Base-by-base conservation (phyloP, 1,140 invertebrate genomes). In the Papilio xuthus region DNA sequence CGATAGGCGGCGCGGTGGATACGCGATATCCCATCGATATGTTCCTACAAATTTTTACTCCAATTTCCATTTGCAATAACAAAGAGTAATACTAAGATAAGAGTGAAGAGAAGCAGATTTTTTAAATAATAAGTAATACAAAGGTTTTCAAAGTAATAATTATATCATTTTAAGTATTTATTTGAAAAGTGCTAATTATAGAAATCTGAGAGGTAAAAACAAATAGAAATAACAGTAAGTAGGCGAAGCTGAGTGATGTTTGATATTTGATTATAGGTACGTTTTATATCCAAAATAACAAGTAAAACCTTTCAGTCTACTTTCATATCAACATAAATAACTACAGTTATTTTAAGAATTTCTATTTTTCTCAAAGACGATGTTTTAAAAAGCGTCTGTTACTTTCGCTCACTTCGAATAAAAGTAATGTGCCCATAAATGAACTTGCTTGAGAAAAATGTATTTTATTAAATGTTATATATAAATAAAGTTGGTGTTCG, bases 1-100 rank as follows among this genome's bases (percentile, higher is more conserved):
- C 88, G 88, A 89, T 90, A 85, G 81, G 76, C 77, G 81, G 23
- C 78, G 47, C 79, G 81, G 23, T 78, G 75, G 83, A 84, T 83
- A 81, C 56, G 78, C 76, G 80, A 77, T 82, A 79, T 69, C 72
- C 70, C 76, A 71, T 74, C 60, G 78, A 79, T 81, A 83, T 78
- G 63, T 63, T 74, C 12, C 47, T 53, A 4, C 42, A 53, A 74
- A 53, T 28, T 74, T 71, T 63, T 18, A 42, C 53, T 32, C 56
- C 72, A 44, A 76, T 47, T 76, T 76, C 37, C 28, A 63, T 76
- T 76, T 28, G 32, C 15, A 28, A 76, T 32, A 76, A 60, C 50
- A 63, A 76, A 47, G 3, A 47, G 12, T 63, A 28, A 0, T 32
- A 32, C 20, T 26, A 26, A 23, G 23, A 63, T 13, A 28, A 28